A percentile compares a stretch with the other conserved stretches of the same genome.
Conservation (phyloP, 2,888 invertebrate species). For the Arrhopalites spinosus region DNA sequence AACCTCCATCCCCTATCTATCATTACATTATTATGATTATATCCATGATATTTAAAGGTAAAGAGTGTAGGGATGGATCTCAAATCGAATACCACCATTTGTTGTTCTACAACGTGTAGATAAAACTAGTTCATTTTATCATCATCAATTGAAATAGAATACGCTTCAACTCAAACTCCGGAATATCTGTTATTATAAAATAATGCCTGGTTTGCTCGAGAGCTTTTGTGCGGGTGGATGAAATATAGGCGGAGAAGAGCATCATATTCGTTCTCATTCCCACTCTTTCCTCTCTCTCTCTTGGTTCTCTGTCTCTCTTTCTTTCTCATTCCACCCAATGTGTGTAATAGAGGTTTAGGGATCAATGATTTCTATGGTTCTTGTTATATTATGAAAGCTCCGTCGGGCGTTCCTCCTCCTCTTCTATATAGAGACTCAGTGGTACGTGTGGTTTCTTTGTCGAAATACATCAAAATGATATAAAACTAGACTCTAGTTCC, state of each 20-base stretch:
- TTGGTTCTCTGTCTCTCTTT: not conserved
- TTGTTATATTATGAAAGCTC: slow-evolving; percentile 7
- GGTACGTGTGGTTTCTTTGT: slow-evolving; percentile 20
- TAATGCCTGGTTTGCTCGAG: too few species aligned
- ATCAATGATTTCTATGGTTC: slow-evolving; percentile 31
- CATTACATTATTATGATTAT: not conserved
- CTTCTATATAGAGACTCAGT: slow-evolving; percentile 8
- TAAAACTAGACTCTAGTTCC: not conserved
- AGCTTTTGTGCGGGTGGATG: slow-evolving; percentile 10
- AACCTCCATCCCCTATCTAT: not conserved
- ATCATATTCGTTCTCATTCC: not conserved
- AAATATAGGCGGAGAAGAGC: not conserved
- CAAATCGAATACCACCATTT: not conserved
- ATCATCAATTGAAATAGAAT: too few species aligned
- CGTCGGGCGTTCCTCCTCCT: slow-evolving; percentile 6
- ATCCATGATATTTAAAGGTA: too few species aligned
- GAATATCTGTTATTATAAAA: too few species aligned
- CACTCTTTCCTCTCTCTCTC: not conserved
- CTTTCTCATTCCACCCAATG: not conserved
- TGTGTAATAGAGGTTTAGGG: slow-evolving; percentile 17
- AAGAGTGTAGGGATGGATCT: not conserved
- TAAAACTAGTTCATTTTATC: not conserved
- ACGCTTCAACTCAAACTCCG: too few species aligned
- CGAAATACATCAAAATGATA: slow-evolving; percentile 1
- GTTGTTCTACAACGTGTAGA: not conserved